These are phyloP conservation scores for Acipenser ruthenus DNA, from an alignment of 2,797 vertebrate genomes.

Conservation along the genomic window DNA sequence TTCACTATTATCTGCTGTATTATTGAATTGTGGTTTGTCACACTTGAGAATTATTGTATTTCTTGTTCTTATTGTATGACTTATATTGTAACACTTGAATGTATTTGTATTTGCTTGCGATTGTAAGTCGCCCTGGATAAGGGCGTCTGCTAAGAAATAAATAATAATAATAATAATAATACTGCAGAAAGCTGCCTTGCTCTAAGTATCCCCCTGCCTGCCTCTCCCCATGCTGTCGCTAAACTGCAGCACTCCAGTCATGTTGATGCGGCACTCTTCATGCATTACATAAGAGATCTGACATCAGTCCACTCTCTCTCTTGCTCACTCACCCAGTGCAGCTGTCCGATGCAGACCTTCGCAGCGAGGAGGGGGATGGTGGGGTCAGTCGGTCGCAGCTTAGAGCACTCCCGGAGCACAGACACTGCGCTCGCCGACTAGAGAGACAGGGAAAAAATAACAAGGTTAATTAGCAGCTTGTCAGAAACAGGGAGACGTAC, in stretches of 20 bases:
- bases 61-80: too few species aligned
- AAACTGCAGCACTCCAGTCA: not conserved
- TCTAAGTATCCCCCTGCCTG: too few species aligned
- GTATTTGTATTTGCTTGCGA: too few species aligned
- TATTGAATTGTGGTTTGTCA: too few species aligned
- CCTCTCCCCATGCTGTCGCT: slow-evolving; percentile 1
- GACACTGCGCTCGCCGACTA: slow-evolving; percentile 85
- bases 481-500: too few species aligned
- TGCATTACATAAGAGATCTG: slow-evolving; percentile 27
- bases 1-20: too few species aligned
- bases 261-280: slow-evolving; percentile 25
- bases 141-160: too few species aligned
- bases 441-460: slow-evolving; percentile 22
- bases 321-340: slow-evolving; percentile 82
- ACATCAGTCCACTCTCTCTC: slow-evolving; percentile 14
- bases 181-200: not conserved
- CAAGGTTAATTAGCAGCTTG: not conserved
- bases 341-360: slow-evolving; percentile 88
- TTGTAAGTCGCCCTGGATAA: too few species aligned
- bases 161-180: too few species aligned
- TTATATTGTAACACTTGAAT: too few species aligned
- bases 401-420: slow-evolving; percentile 80
- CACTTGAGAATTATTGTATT: too few species aligned
- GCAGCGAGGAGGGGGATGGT: slow-evolving; percentile 81
- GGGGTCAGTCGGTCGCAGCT: slow-evolving; percentile 81